Conservation (phyloP, 2,113 vertebrate genomes). For the Pseudorhombus dupliciocellatus region DNA sequence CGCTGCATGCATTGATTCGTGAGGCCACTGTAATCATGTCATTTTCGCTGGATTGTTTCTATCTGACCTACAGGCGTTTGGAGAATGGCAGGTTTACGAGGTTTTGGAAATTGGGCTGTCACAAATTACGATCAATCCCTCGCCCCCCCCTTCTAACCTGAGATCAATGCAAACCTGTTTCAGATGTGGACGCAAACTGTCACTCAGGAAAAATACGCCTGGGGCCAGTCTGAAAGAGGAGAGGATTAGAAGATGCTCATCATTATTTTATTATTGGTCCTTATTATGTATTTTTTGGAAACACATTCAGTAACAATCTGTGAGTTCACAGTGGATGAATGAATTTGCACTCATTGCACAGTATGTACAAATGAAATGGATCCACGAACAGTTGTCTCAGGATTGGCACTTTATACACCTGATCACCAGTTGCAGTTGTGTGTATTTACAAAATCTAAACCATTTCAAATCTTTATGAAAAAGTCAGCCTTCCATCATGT, state of each 20-base stretch:
- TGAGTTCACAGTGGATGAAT: slow-evolving; percentile 7
- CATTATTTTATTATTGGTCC: neutral
- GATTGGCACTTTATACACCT: slow-evolving; percentile 34
- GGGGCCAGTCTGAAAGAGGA: slow-evolving; percentile 1
- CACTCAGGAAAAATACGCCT: slow-evolving; percentile 44
- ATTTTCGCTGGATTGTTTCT: slow-evolving; percentile 46
- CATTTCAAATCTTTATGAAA: slow-evolving; percentile 7
- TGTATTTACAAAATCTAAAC: neutral
- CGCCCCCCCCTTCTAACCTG: slow-evolving; percentile 7
- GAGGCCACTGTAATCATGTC: neutral
- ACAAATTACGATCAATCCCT: slow-evolving; percentile 53
- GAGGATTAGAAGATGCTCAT: slow-evolving; percentile 14
- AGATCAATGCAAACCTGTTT: slow-evolving; percentile 71
- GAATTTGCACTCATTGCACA: slow-evolving; percentile 20
- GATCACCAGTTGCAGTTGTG: slow-evolving; percentile 3
- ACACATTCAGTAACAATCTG: neutral
- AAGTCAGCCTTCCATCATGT: slow-evolving; percentile 52
- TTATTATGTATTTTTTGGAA: too few species aligned
- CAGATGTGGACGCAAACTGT: slow-evolving; percentile 48
- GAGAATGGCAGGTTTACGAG: slow-evolving; percentile 33
- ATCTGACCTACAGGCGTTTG: slow-evolving; percentile 39
- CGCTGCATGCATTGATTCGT: slow-evolving; percentile 32
- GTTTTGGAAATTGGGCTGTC: slow-evolving; percentile 54
- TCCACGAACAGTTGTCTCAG: slow-evolving; percentile 3
- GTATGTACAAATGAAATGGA: slow-evolving; percentile 12